Evolutionary conservation across 1,140 invertebrate genomes (phyloP).

Genomic region (Lordiphosa mommai): DNA sequence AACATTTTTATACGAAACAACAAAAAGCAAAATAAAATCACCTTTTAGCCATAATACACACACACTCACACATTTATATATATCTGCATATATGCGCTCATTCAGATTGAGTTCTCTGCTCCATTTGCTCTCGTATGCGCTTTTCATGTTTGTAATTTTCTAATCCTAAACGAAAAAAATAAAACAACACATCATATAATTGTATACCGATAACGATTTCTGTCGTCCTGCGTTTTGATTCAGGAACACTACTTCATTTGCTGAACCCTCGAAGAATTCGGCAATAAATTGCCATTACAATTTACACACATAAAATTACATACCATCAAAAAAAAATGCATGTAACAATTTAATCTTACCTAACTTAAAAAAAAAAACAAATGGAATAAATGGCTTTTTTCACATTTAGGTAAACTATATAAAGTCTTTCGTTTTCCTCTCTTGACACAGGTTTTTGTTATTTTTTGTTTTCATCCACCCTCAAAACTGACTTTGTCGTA

Average conservation of each 20-base stretch:
- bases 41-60: conserved; percentile 4
- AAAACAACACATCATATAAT: conserved; percentile 1
- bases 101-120: conserved; percentile 15
- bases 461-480: background rate
- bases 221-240: conserved; percentile 14
- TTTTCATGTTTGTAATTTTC: conserved; percentile 53
- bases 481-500: conserved; percentile 29
- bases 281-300: conserved; percentile 41
- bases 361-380: conserved; percentile 18
- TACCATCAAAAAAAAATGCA: conserved; percentile 23
- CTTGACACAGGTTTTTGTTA: conserved; percentile 15
- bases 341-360: conserved; percentile 17
- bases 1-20: conserved; percentile 48
- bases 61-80: too few species aligned
- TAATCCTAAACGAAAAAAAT: conserved; percentile 30
- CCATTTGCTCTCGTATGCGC: conserved; percentile 46
- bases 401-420: conserved; percentile 41
- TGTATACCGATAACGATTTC: background rate
- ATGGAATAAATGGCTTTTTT: conserved; percentile 54
- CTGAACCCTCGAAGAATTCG: conserved; percentile 21
- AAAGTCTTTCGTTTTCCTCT: conserved; percentile 12
- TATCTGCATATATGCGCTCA: conserved; percentile 7
- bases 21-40: conserved; percentile 1
- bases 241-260: conserved; percentile 17
- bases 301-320: conserved; percentile 28